Percentiles rank a stretch among this genome's conserved stretches.
phyloP scores from a whole-genome alignment of 2,113 vertebrate genomes.

The Glareola pratincola region DNA sequence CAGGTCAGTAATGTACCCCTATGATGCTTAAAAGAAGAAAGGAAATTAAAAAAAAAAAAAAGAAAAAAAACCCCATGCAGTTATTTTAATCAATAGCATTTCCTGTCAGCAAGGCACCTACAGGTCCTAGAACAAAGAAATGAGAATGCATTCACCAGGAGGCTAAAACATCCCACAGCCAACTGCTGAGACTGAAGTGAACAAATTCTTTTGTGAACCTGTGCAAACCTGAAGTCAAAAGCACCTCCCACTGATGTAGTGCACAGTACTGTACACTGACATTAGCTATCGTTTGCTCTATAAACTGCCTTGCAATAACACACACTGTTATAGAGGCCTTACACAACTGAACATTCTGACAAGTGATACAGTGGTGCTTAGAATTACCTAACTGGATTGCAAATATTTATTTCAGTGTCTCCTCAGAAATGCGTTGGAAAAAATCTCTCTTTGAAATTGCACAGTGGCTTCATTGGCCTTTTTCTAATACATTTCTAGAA shows the following conservation, averaged over 20 bases:
- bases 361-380: neutral
- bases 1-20: neutral
- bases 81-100: neutral
- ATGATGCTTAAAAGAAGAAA: neutral
- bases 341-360: neutral
- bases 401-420: constrained; percentile 13
- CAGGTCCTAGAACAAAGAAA: neutral
- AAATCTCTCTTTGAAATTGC: neutral
- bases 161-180: neutral
- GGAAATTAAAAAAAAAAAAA: neutral
- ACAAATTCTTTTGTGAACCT: neutral
- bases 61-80: neutral
- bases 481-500: neutral
- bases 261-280: neutral
- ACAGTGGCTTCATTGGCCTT: neutral
- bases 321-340: neutral
- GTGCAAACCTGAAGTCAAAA: neutral
- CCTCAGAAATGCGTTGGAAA: neutral
- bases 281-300: neutral
- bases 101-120: neutral
- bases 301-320: neutral
- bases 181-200: neutral
- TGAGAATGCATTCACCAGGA: neutral
- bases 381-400: neutral
- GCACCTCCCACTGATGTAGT: neutral